A percentile compares a stretch with the other conserved stretches of the same genome.
Conservation (phyloP, 92 coral and sea anemone genomes). For the Epizoanthus rinbou region DNA sequence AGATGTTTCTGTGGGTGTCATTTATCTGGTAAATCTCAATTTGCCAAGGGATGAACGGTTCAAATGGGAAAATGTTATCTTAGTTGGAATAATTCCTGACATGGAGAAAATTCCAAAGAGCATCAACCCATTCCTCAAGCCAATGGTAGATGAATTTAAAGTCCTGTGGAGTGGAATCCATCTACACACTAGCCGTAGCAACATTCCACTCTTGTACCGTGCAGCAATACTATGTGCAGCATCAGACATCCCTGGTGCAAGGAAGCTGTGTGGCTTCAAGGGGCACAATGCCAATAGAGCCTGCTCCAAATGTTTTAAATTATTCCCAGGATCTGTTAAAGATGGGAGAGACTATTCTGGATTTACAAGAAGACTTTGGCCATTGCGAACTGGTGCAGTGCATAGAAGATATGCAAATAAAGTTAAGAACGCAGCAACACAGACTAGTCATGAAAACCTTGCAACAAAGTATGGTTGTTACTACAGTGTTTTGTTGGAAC, state of each 20-base stretch:
- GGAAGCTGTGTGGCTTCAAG: slow-evolving; percentile 52
- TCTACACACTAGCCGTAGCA: slow-evolving; percentile 43
- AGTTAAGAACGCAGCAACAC: slow-evolving; percentile 51
- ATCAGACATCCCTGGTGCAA: slow-evolving; percentile 56
- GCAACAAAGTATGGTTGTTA: slow-evolving; percentile 58
- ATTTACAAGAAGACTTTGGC: slow-evolving; percentile 46
- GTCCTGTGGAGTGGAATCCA: slow-evolving; percentile 50
- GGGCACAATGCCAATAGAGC: slow-evolving; percentile 53
- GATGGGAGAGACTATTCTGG: slow-evolving; percentile 58
- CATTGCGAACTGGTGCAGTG: slow-evolving; percentile 8
- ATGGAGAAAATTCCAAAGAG: slow-evolving; percentile 51
- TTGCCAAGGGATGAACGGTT: slow-evolving; percentile 6
- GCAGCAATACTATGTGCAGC: slow-evolving; percentile 55
- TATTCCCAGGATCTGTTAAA: slow-evolving; percentile 42
- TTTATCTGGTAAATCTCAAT: not conserved
- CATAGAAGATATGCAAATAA: slow-evolving; percentile 38
- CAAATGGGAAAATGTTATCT: slow-evolving; percentile 1
- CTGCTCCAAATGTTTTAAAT: slow-evolving; percentile 56
- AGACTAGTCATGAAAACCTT: slow-evolving; percentile 48
- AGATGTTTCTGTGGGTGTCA: not conserved
- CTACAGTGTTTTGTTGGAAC: slow-evolving; percentile 63
- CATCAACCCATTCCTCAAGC: slow-evolving; percentile 45
- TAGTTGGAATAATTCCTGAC: slow-evolving; percentile 41
- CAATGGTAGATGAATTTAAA: slow-evolving; percentile 56
- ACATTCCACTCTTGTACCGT: slow-evolving; percentile 36